These are phyloP conservation scores for Temnothorax curvispinosus DNA, from an alignment of 1,140 invertebrate genomes.

Conservation along the genomic window DNA sequence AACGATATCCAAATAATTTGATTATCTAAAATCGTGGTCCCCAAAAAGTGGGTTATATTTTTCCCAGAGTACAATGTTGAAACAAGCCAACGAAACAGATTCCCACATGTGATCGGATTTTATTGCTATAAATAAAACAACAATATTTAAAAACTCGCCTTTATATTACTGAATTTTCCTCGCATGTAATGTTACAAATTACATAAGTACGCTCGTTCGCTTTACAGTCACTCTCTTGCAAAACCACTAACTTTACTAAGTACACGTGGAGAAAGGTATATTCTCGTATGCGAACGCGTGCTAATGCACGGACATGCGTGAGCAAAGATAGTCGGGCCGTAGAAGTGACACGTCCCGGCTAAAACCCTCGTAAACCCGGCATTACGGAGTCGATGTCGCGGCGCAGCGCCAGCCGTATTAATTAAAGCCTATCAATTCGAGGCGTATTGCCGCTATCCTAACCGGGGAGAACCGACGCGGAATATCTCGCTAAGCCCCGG, in stretches of 20 bases:
- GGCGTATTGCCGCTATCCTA: constrained; percentile 74
- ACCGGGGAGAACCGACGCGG: constrained; percentile 44
- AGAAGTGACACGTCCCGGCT: constrained; percentile 78
- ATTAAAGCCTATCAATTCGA: constrained; percentile 82
- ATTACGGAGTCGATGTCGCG: constrained; percentile 81
- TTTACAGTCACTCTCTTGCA: neutral
- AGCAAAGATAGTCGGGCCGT: constrained; percentile 70
- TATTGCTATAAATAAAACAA: neutral
- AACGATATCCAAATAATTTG: too few species aligned
- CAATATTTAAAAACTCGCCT: neutral
- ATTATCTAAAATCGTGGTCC: too few species aligned
- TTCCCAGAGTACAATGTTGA: neutral
- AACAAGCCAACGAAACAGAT: neutral
- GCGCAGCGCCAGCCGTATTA: constrained; percentile 75
- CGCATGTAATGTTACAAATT: neutral
- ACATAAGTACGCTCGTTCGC: neutral
- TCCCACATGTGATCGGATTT: neutral
- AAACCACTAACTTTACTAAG: neutral
- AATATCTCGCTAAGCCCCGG: constrained; percentile 63
- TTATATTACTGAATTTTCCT: neutral
- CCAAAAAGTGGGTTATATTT: too few species aligned
- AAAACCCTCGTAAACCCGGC: constrained; percentile 81
- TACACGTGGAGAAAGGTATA: neutral
- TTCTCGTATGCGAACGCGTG: neutral
- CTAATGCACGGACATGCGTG: constrained; percentile 50